phyloP scores from a whole-genome alignment of 2,888 invertebrate genomes.

The Tiliacea citrago region DNA sequence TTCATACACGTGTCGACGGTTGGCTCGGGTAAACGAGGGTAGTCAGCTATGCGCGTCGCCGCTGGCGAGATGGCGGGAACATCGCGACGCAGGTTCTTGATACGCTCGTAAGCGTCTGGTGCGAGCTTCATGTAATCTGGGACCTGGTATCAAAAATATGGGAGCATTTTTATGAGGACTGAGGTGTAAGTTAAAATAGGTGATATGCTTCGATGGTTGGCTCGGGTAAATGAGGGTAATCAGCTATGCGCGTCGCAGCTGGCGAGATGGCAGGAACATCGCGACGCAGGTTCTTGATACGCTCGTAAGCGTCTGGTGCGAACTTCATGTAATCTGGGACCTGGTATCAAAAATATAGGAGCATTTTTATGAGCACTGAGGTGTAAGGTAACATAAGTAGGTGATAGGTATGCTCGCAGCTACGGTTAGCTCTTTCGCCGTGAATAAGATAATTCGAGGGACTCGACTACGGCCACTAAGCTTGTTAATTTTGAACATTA shows the following conservation, averaged over 20 bases:
- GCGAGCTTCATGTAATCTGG: constrained; percentile 85
- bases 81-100: constrained; percentile 81
- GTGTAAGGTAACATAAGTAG: neutral
- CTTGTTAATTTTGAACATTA: neutral
- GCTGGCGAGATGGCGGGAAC: constrained; percentile 83
- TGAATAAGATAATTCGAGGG: neutral
- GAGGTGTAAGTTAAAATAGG: neutral
- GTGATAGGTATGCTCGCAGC: too few relatives aligned
- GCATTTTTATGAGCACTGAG: neutral
- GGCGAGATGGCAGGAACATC: constrained; percentile 84
- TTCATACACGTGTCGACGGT: constrained; percentile 73
- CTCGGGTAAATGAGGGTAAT: constrained; percentile 71
- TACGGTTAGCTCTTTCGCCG: neutral
- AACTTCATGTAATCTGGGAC: constrained; percentile 85
- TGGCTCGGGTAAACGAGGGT: constrained; percentile 73
- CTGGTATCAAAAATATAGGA: constrained; percentile 65
- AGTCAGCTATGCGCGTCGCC: constrained; percentile 74
- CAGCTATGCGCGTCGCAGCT: constrained; percentile 77
- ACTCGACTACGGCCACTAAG: neutral
- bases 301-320: constrained; percentile 81
- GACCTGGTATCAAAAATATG: constrained; percentile 69
- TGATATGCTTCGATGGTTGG: constrained; percentile 67
- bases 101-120: constrained; percentile 81
- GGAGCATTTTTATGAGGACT: neutral
- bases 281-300: constrained; percentile 79